phyloP scores from a whole-genome alignment of 2,797 vertebrate species.

The Acomys russatus region DNA sequence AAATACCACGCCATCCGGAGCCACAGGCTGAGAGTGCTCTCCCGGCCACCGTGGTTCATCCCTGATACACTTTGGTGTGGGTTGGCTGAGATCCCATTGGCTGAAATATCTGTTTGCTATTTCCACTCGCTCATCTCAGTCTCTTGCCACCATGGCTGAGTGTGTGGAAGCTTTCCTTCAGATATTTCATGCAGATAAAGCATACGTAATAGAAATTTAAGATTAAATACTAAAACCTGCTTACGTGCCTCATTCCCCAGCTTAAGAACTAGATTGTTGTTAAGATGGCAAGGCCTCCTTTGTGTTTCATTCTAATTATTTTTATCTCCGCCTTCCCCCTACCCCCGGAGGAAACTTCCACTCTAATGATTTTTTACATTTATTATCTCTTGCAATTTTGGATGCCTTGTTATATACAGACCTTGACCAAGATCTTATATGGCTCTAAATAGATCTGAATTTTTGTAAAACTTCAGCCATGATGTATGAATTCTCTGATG shows the following conservation, averaged over 20 bases:
- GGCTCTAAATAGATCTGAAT: background rate
- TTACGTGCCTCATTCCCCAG: background rate
- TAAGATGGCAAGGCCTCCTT: background rate
- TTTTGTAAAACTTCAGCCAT: conserved; percentile 19
- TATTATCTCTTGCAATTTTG: background rate
- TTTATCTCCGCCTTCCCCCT: background rate
- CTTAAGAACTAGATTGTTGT: conserved; percentile 34
- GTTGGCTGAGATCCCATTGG: conserved; percentile 1
- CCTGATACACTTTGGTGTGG: background rate
- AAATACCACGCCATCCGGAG: background rate
- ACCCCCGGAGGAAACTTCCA: conserved; percentile 13
- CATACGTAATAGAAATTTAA: conserved; percentile 3
- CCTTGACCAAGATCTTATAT: background rate
- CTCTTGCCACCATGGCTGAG: background rate
- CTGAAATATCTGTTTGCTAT: conserved; percentile 5
- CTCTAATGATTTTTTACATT: background rate
- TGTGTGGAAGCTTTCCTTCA: conserved; percentile 17
- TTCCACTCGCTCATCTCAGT: background rate
- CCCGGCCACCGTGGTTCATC: background rate
- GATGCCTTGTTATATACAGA: conserved; percentile 8
- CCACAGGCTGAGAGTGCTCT: background rate
- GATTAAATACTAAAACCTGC: conserved; percentile 42
- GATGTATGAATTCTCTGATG: conserved; percentile 10
- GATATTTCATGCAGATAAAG: conserved; percentile 6
- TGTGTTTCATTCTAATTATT: background rate